A percentile compares a stretch with the other conserved stretches of the same genome.
These are phyloP conservation scores for Elanus axillaris DNA, from an alignment of 2,113 vertebrate genomes.

Conservation along the genomic window DNA sequence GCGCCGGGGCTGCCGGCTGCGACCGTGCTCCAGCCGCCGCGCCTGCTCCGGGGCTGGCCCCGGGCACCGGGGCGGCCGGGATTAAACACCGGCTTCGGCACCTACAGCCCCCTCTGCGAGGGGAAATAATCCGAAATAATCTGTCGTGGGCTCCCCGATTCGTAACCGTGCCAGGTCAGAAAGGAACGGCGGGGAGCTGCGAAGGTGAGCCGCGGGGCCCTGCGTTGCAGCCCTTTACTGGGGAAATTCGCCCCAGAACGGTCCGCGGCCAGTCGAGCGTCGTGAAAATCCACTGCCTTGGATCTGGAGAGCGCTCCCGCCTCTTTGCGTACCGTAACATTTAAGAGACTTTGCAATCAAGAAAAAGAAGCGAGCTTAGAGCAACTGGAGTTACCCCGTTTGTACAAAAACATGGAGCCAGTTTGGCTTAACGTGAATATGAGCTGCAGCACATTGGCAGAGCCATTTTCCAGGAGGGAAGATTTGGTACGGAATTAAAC, in stretches of 20 bases:
- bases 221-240: accelerated
- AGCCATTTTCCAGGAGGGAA: neutral
- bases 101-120: neutral
- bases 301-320: accelerated
- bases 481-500: neutral
- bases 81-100: neutral
- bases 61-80: neutral
- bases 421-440: neutral
- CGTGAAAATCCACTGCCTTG: accelerated
- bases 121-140: accelerated
- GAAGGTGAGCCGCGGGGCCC: neutral
- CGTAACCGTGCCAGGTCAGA: accelerated
- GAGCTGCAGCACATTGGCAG: neutral
- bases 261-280: accelerated
- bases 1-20: neutral
- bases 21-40: neutral
- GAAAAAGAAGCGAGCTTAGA: neutral
- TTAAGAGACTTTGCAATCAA: neutral
- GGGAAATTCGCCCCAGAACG: neutral
- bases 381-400: no score
- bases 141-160: accelerated
- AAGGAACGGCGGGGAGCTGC: no score
- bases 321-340: neutral
- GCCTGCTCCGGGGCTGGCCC: neutral
- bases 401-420: accelerated